Evolutionary conservation across 2,113 vertebrate genomes (phyloP).

Genomic region (Hippopotamus amphibius): DNA sequence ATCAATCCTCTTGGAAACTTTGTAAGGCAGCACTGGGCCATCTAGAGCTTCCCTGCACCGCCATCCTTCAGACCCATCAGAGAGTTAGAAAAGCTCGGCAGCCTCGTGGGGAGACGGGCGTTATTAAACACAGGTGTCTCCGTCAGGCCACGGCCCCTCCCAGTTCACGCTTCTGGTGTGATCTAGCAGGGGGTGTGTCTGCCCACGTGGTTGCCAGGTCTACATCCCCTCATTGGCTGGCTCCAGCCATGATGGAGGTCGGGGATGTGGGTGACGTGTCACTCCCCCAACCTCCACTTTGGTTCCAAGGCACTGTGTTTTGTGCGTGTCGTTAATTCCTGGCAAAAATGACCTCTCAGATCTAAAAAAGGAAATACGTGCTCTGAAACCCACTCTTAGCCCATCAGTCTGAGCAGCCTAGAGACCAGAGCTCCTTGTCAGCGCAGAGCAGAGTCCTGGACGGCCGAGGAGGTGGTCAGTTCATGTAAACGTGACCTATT

Average conservation of each 20-base stretch:
- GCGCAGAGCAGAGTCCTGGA: constrained; percentile 53
- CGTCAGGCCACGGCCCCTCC: background rate
- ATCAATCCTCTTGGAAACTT: background rate
- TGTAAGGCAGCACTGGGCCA: rapidly evolving
- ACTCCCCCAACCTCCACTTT: background rate
- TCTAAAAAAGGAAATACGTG: background rate
- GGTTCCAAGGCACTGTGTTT: background rate
- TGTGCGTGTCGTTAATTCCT: background rate
- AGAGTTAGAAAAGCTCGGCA: background rate
- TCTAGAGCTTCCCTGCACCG: rapidly evolving
- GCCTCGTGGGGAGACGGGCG: background rate
- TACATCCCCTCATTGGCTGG: background rate
- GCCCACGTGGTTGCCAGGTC: background rate
- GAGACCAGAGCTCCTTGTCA: constrained; percentile 27
- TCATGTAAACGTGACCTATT: constrained; percentile 60
- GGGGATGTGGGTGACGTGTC: rapidly evolving
- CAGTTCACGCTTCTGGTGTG: background rate
- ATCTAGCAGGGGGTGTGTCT: background rate
- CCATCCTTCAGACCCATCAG: rapidly evolving
- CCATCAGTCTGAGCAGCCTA: background rate
- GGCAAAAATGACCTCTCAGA: background rate
- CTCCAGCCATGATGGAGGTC: background rate
- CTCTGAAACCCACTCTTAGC: background rate
- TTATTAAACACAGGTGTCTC: background rate
- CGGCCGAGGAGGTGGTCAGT: constrained; percentile 51